These are phyloP conservation scores for Caenorhabditis sulstoni DNA, from an alignment of 2,888 invertebrate species.

Conservation along the genomic window DNA sequence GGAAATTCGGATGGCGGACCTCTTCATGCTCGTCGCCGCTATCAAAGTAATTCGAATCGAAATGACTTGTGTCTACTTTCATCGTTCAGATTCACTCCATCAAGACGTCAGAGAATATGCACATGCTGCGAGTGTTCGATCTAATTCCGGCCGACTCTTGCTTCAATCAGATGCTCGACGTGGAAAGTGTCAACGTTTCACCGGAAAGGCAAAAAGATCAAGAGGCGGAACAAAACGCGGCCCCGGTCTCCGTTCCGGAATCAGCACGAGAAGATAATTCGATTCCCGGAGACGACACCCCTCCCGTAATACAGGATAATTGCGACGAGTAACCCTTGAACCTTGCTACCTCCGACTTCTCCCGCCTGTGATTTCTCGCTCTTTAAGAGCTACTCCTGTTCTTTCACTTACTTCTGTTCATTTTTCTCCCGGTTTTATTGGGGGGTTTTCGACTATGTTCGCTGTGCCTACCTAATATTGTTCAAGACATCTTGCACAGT, in stretches of 20 bases:
- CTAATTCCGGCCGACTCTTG: slow-evolving; percentile 71
- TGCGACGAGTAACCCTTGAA: slow-evolving; percentile 8
- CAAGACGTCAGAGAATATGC: slow-evolving; percentile 76
- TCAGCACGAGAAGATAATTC: slow-evolving; percentile 13
- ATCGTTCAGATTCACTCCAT: slow-evolving; percentile 66
- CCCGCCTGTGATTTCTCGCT: slow-evolving; percentile 18
- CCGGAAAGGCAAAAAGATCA: slow-evolving; percentile 14
- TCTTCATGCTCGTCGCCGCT: slow-evolving; percentile 71
- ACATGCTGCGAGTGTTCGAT: slow-evolving; percentile 73
- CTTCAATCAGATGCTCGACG: slow-evolving; percentile 72
- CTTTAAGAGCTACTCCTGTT: slow-evolving; percentile 6
- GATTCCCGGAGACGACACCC: slow-evolving; percentile 13
- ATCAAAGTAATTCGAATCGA: slow-evolving; percentile 64
- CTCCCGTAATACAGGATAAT: slow-evolving; percentile 18
- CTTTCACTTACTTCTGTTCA: slow-evolving; percentile 14
- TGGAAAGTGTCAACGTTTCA: slow-evolving; percentile 45
- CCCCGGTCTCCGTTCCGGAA: slow-evolving; percentile 33
- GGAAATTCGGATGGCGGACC: slow-evolving; percentile 73
- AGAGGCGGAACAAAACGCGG: slow-evolving; percentile 34
- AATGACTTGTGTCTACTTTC: neutral
- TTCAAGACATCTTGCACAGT: slow-evolving; percentile 19
- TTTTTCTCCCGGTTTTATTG: slow-evolving; percentile 25
- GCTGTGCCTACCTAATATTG: slow-evolving; percentile 39
- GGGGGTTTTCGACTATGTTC: slow-evolving; percentile 30
- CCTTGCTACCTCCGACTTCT: neutral